Evolutionary conservation across 2,797 vertebrate species (phyloP).

Genomic region (Pseudotriccus pelzelni): DNA sequence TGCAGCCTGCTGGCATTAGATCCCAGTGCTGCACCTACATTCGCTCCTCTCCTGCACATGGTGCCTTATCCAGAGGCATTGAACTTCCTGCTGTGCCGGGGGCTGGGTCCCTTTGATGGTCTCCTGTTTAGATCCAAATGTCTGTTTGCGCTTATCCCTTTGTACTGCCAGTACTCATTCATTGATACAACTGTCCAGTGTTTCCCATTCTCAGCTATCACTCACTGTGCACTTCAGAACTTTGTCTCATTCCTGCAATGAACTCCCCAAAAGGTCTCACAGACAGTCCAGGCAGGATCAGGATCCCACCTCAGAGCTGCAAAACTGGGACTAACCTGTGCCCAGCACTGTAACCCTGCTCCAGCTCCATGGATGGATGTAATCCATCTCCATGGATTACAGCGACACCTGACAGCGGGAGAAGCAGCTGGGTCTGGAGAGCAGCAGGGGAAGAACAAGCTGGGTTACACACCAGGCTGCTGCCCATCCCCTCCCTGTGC

Average conservation of each 20-base stretch:
- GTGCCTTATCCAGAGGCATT: neutral
- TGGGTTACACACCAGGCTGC: fast-evolving
- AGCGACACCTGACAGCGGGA: neutral
- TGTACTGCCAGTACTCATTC: neutral
- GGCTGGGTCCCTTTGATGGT: neutral
- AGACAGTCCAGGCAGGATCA: neutral
- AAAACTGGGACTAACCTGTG: neutral
- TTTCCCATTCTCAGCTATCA: neutral
- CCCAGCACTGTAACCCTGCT: neutral
- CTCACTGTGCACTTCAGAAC: neutral
- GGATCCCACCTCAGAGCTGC: fast-evolving
- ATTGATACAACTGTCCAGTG: neutral
- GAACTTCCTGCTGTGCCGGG: fast-evolving
- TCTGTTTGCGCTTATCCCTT: neutral
- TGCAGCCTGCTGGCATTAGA: neutral
- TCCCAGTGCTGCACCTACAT: too few species aligned
- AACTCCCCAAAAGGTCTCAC: neutral
- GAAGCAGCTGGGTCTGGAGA: neutral
- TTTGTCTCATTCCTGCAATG: neutral
- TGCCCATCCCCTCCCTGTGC: fast-evolving
- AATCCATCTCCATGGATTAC: neutral
- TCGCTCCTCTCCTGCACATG: fast-evolving
- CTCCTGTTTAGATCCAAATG: neutral
- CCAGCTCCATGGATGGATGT: neutral
- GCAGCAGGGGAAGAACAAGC: neutral